A percentile compares a stretch with the other conserved stretches of the same genome.
phyloP scores from a whole-genome alignment of 2,888 invertebrate species.

The Tachystola acroxantha region DNA sequence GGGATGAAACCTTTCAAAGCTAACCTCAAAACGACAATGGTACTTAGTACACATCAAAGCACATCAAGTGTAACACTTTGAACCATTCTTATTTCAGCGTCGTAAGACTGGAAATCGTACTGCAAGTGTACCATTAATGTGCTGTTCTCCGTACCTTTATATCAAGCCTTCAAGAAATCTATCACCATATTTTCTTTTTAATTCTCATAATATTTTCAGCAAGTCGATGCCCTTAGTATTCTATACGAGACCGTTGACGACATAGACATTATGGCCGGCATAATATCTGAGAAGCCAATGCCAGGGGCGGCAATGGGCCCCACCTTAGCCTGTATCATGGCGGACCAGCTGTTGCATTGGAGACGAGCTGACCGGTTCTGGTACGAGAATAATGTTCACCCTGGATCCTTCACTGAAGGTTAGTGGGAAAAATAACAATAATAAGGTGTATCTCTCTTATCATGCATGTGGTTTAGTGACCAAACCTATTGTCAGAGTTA shows the following conservation, averaged over 20 bases:
- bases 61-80: too few species aligned
- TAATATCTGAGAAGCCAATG: slow-evolving; percentile 87
- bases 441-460: not conserved
- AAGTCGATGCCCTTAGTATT: slow-evolving; percentile 27
- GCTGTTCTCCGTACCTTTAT: too few species aligned
- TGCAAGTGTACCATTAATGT: too few species aligned
- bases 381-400: slow-evolving; percentile 46
- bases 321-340: slow-evolving; percentile 91
- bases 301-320: slow-evolving; percentile 90
- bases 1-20: too few species aligned
- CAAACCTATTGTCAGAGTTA: too few species aligned
- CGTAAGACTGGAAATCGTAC: too few species aligned
- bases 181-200: too few species aligned
- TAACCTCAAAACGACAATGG: too few species aligned
- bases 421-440: slow-evolving; percentile 1
- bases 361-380: slow-evolving; percentile 90
- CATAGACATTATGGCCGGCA: slow-evolving; percentile 94
- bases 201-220: too few species aligned
- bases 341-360: slow-evolving; percentile 88
- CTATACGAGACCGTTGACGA: slow-evolving; percentile 82
- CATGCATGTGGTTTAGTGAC: not conserved
- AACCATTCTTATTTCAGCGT: too few species aligned
- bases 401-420: slow-evolving; percentile 28
- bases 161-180: too few species aligned
- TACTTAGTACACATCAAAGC: too few species aligned